Percentiles rank a stretch among this genome's conserved stretches.
Evolutionary conservation across 1,140 invertebrate species (phyloP).

Genomic region (Papilio glaucus): DNA sequence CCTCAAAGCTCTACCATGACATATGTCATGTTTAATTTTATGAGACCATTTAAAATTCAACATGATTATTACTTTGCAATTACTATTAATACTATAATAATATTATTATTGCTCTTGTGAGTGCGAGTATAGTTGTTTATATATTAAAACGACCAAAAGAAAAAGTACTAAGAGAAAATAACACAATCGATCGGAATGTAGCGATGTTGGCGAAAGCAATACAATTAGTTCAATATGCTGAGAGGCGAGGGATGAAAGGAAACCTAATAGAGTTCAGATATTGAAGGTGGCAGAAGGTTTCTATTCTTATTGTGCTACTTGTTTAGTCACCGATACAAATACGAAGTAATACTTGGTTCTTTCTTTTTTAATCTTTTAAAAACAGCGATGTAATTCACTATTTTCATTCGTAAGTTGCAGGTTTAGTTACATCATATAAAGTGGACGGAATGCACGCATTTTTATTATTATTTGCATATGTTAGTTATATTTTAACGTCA

Average conservation of each 20-base stretch:
- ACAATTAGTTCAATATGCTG: slow-evolving; percentile 25
- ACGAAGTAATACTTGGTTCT: not conserved
- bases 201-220: slow-evolving; percentile 19
- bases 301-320: slow-evolving; percentile 10
- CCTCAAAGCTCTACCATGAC: too few species aligned
- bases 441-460: too few species aligned
- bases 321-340: not conserved
- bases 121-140: too few species aligned
- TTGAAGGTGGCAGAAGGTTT: not conserved
- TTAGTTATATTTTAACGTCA: too few species aligned
- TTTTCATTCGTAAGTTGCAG: too few species aligned
- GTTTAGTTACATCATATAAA: too few species aligned
- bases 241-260: slow-evolving; percentile 26
- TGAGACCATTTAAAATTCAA: too few species aligned
- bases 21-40: too few species aligned
- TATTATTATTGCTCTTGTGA: too few species aligned
- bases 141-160: not conserved
- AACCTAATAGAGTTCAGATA: slow-evolving; percentile 29
- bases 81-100: too few species aligned
- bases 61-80: too few species aligned
- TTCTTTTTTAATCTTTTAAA: not conserved
- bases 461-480: too few species aligned
- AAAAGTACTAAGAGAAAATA: not conserved
- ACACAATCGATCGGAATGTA: not conserved
- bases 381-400: not conserved